Evolutionary conservation across 1,140 invertebrate genomes (phyloP), one percentile per base, ranked within the genome.

Genomic region (Drosophila pandora): DNA sequence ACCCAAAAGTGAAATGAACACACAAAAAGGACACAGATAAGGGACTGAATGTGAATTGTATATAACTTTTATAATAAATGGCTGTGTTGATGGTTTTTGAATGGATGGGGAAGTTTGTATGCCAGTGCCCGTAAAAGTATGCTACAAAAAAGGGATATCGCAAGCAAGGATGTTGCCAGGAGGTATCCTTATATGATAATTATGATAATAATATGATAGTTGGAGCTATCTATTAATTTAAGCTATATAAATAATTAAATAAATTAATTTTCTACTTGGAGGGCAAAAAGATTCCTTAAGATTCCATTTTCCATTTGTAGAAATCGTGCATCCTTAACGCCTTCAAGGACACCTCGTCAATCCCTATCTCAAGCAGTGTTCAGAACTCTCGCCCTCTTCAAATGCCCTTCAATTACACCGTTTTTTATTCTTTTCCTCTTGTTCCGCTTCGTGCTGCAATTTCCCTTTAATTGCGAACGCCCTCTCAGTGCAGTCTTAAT

Each of bases 331-430:
- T 39, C 30, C 2, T 32, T 32, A 32, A 37, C 10, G 43, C 32
- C 64, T 69, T 69, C 64, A 69, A 70, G 67, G 67, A 70, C 67
- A 28, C 43, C 12, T 39, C 23, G 13, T 48, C 22, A 32, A 9
- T 25, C 39, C 25, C 32, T 21, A 69, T 69, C 67, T 48, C 64
- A 70, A 70, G 63, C 64, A 47, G 32, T 21, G 52, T 69, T 70
- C 43, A 65, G 32, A 25, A 17, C 17, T 57, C 25, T 69, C 10
- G 64, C 63, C 54, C 63, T 48, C 64, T 70, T 69, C 67, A 70
- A 70, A 70, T 43, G 67, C 67, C 57, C 63, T 70, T 70, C 67
- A 70, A 70, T 70, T 70, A 57, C 50, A 69, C 43, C 32, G 54
- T 3, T 70, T 70, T 70, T 70, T 39, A 70, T 70, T 70, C 32